Evolutionary conservation across 2,888 invertebrate genomes (phyloP).

Genomic region (Andricus quercusramuli): DNA sequence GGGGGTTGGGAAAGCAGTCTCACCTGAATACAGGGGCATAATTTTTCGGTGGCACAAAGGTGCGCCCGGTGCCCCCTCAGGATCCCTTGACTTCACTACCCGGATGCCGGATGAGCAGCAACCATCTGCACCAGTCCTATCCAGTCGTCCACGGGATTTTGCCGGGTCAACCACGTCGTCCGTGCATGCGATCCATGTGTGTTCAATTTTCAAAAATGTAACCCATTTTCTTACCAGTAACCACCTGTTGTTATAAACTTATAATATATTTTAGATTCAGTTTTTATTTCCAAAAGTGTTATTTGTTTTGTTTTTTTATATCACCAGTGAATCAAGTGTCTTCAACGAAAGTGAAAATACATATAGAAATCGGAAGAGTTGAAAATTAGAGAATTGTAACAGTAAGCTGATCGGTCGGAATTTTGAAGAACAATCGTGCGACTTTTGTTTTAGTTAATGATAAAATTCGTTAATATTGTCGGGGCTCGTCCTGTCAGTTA

Average conservation of each 20-base stretch:
- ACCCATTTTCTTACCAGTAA: background rate
- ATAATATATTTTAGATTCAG: background rate
- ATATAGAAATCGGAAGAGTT: background rate
- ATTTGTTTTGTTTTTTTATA: constrained; percentile 1
- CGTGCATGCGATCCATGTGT: background rate
- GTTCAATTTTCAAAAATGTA: constrained; percentile 10
- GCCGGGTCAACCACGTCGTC: constrained; percentile 12
- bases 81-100: constrained; percentile 56
- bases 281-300: background rate
- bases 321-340: background rate
- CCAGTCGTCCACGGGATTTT: constrained; percentile 56
- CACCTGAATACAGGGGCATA: constrained; percentile 36
- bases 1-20: constrained; percentile 14
- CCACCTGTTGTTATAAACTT: background rate
- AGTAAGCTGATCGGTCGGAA: background rate
- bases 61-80: constrained; percentile 18
- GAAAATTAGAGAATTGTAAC: background rate
- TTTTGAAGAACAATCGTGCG: background rate
- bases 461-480: background rate
- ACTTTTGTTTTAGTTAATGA: background rate
- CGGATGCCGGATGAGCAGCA: constrained; percentile 58
- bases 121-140: constrained; percentile 52
- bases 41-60: constrained; percentile 38
- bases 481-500: background rate
- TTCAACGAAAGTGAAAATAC: background rate